Conservation (phyloP, 2,113 vertebrate species). For the Oreochromis spilurus region DNA sequence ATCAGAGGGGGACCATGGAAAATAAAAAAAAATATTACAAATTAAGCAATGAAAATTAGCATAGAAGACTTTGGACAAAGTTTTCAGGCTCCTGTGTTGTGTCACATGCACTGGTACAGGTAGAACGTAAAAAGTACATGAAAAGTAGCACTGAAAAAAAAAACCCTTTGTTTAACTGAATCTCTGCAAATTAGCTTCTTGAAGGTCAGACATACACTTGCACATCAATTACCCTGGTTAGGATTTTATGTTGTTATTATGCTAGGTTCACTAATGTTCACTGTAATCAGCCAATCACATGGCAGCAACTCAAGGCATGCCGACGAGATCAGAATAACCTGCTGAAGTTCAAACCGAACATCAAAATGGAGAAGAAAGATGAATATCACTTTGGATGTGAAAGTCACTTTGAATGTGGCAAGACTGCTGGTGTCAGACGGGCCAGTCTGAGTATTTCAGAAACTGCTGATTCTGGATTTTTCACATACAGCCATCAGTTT, state of each 20-base stretch:
- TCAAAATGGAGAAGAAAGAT: background rate
- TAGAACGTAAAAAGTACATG: background rate
- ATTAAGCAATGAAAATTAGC: background rate
- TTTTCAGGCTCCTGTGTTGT: background rate
- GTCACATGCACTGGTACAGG: background rate
- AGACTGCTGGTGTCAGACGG: background rate
- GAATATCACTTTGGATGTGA: background rate
- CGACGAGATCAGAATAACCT: background rate
- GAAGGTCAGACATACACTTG: background rate
- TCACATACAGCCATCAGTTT: background rate
- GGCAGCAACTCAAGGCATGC: background rate
- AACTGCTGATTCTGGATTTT: background rate
- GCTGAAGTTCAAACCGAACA: background rate
- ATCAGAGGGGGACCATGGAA: background rate
- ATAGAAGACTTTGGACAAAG: background rate
- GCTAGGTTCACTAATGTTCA: background rate
- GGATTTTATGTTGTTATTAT: background rate
- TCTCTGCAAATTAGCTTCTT: background rate
- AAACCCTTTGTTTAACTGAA: accelerated
- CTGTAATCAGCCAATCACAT: background rate
- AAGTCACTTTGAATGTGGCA: background rate
- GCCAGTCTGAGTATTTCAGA: background rate
- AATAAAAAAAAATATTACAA: accelerated
- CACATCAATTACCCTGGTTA: background rate
- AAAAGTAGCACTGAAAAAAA: background rate